Conservation (phyloP, 2,888 invertebrate genomes). For the Clanis bilineata region DNA sequence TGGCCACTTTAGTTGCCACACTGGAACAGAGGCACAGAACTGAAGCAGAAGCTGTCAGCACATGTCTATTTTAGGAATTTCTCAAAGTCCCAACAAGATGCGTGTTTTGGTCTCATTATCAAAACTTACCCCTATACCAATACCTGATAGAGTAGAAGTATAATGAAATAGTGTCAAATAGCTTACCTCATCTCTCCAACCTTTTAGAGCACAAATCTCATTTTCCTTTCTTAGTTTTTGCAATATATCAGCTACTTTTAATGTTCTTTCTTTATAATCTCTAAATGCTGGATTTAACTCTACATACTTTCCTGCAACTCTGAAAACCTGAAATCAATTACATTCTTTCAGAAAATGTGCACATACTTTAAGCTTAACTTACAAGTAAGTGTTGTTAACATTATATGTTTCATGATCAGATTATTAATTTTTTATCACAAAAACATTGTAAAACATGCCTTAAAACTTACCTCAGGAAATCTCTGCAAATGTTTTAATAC, state of each 20-base stretch:
- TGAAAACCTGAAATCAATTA: conserved; percentile 83
- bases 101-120: no score
- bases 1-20: no score
- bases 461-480: conserved; percentile 87
- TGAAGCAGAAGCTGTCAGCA: no score
- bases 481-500: conserved; percentile 90
- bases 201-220: conserved; percentile 90
- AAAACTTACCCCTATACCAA: no score
- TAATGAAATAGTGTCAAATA: neutral
- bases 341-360: neutral
- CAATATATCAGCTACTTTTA: conserved; percentile 89
- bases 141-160: no score
- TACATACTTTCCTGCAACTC: conserved; percentile 87
- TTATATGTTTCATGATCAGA: no score
- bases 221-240: conserved; percentile 88
- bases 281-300: conserved; percentile 94
- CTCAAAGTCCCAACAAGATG: no score
- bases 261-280: conserved; percentile 91
- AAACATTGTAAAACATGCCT: no score
- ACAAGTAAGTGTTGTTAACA: no score
- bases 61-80: no score
- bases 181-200: conserved; percentile 96
- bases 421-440: no score
- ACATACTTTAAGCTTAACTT: neutral
- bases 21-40: no score